Percentiles rank a stretch among this genome's conserved stretches.
These are phyloP conservation scores for Gallinago nigripennis DNA, from an alignment of 2,797 vertebrate genomes.

Conservation along the genomic window DNA sequence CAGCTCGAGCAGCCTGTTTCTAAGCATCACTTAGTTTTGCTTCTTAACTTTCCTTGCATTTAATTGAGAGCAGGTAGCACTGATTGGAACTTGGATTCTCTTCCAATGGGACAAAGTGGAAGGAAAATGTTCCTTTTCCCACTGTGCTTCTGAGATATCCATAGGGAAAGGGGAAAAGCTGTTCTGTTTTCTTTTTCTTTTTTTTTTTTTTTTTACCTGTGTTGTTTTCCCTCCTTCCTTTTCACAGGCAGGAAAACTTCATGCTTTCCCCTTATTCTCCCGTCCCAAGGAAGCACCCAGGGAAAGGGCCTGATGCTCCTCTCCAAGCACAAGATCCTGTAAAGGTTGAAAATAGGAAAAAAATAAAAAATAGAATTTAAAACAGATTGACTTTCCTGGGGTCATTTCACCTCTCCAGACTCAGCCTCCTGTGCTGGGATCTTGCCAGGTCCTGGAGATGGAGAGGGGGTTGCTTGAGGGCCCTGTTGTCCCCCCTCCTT, in stretches of 20 bases:
- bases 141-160: background rate
- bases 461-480: fast-evolving
- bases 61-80: background rate
- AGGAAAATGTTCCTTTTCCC: background rate
- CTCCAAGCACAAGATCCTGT: background rate
- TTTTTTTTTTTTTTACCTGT: background rate
- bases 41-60: background rate
- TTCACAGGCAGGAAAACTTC: background rate
- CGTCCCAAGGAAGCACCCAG: background rate
- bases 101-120: background rate
- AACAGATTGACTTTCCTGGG: background rate
- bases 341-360: background rate
- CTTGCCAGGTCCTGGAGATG: background rate
- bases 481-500: background rate
- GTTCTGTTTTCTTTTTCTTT: background rate
- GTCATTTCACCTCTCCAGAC: background rate
- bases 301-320: background rate
- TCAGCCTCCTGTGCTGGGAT: background rate
- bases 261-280: background rate
- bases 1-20: background rate
- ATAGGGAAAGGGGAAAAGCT: background rate
- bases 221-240: background rate
- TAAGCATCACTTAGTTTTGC: background rate
- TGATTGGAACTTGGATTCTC: background rate
- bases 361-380: background rate